Evolutionary conservation across 2,888 invertebrate genomes (phyloP).

Genomic region (Micoletzkya japonica): DNA sequence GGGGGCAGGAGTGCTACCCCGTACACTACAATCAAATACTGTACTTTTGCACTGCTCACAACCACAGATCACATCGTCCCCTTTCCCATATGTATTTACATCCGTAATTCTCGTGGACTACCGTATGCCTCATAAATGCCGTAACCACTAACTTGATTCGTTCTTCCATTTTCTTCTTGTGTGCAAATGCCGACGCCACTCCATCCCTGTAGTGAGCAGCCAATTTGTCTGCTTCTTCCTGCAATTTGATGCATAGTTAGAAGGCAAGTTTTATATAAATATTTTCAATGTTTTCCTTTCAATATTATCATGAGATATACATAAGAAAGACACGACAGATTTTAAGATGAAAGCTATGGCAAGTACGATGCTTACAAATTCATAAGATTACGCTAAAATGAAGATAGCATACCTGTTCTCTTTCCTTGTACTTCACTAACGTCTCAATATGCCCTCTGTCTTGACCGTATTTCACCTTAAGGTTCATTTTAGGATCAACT

Average conservation of each 20-base stretch:
- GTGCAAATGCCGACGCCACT: slow-evolving; percentile 42
- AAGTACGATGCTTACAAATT: neutral
- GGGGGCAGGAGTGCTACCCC: too few species aligned
- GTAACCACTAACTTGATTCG: slow-evolving; percentile 19
- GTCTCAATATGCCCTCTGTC: slow-evolving; percentile 37
- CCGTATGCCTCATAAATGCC: neutral
- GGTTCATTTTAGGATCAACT: neutral
- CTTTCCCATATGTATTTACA: too few species aligned
- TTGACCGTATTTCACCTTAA: slow-evolving; percentile 18
- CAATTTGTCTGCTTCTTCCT: slow-evolving; percentile 44
- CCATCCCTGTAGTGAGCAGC: slow-evolving; percentile 38
- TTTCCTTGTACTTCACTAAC: slow-evolving; percentile 44
- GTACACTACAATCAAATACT: too few species aligned
- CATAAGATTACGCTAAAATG: too few species aligned
- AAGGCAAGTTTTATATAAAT: neutral
- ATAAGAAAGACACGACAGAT: neutral
- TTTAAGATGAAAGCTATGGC: neutral
- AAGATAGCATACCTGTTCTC: slow-evolving; percentile 39
- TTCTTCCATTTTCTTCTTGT: slow-evolving; percentile 39
- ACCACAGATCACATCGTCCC: too few species aligned
- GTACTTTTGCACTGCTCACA: too few species aligned
- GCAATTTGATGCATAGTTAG: slow-evolving; percentile 8
- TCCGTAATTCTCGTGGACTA: too few species aligned
- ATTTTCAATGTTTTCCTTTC: neutral
- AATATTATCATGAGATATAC: neutral